A percentile compares a stretch with the other conserved stretches of the same genome.
Conservation (phyloP, 2,113 vertebrate species). For the Nesoenas mayeri region DNA sequence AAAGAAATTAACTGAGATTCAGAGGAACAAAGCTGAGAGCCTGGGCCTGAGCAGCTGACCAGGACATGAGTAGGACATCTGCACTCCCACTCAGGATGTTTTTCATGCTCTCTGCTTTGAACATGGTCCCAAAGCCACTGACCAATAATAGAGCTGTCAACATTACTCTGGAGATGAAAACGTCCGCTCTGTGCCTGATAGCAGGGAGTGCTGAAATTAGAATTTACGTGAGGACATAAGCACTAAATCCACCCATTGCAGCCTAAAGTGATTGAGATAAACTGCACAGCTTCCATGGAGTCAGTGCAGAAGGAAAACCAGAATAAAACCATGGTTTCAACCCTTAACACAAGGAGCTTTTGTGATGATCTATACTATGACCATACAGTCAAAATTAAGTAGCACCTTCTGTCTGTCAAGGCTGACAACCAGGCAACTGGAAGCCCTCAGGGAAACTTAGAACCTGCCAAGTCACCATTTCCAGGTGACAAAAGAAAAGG, state of each 20-base stretch:
- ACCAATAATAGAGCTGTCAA: background rate
- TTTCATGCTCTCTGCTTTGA: background rate
- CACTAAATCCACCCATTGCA: background rate
- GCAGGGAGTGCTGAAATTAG: background rate
- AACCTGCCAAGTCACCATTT: background rate
- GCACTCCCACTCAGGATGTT: background rate
- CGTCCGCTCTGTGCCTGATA: background rate
- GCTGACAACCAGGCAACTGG: background rate
- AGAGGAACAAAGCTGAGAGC: background rate
- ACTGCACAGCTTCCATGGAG: background rate
- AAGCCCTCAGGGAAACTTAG: background rate
- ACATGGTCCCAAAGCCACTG: background rate
- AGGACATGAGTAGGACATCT: background rate
- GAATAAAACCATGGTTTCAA: background rate
- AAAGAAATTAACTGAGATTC: background rate
- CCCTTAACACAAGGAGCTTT: background rate
- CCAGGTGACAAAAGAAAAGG: background rate
- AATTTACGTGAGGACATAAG: background rate
- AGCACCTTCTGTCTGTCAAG: background rate
- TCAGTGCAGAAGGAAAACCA: background rate
- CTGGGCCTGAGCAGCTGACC: background rate
- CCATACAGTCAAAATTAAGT: background rate
- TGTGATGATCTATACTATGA: background rate
- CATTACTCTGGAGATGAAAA: background rate
- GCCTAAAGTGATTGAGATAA: background rate